A percentile compares a stretch with the other conserved stretches of the same genome.
These are phyloP conservation scores for Drosophila equinoxialis DNA, from an alignment of 1,140 invertebrate genomes.

Conservation along the genomic window DNA sequence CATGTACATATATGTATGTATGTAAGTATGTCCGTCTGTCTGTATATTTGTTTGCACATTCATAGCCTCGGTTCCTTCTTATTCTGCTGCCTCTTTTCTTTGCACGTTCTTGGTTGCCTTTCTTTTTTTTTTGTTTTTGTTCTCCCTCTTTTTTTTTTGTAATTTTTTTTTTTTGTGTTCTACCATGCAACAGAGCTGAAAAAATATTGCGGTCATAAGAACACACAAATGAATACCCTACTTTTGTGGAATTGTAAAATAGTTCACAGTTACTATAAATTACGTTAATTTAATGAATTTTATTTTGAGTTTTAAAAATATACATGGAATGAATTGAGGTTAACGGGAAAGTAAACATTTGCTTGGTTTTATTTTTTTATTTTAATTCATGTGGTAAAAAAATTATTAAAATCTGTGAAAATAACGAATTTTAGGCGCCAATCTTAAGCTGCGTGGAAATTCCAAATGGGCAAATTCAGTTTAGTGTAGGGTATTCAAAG, in stretches of 20 bases:
- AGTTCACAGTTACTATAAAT: no score
- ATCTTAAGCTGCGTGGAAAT: no score
- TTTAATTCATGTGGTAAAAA: no score
- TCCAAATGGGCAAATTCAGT: no score
- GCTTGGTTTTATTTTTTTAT: no score
- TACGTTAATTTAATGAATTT: no score
- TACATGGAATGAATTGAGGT: no score
- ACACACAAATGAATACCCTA: background rate
- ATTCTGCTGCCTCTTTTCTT: conserved; percentile 32
- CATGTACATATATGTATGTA: conserved; percentile 5
- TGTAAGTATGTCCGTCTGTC: conserved; percentile 13
- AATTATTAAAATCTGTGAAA: no score
- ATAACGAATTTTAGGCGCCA: no score
- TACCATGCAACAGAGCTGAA: conserved; percentile 53
- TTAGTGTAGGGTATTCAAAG: conserved; percentile 45
- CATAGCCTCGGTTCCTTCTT: conserved; percentile 36
- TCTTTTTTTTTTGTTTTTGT: conserved; percentile 46
- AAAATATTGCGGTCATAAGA: conserved; percentile 15
- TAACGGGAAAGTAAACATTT: no score
- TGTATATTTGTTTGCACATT: conserved; percentile 47
- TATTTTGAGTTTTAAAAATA: no score
- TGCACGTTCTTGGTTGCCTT: conserved; percentile 46
- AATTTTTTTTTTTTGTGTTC: conserved; percentile 53
- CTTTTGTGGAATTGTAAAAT: background rate
- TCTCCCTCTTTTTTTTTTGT: conserved; percentile 43